These are phyloP conservation scores for Nesoenas mayeri DNA, from an alignment of 2,113 vertebrate genomes.

Conservation along the genomic window DNA sequence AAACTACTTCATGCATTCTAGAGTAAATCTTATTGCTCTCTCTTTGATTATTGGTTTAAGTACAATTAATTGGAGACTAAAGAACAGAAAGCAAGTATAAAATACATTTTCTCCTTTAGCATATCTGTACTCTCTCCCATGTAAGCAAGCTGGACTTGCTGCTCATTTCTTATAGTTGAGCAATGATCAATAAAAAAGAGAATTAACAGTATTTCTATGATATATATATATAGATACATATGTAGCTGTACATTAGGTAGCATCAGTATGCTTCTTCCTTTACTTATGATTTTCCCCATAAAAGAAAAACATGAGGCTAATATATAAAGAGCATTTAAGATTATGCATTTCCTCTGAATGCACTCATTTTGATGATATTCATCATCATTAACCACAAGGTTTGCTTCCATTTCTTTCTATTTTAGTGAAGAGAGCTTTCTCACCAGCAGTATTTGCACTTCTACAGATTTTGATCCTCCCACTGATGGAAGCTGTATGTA, in stretches of 20 bases:
- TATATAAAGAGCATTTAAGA: constrained; percentile 28
- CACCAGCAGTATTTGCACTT: constrained; percentile 23
- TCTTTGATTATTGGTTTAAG: neutral
- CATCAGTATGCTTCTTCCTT: neutral
- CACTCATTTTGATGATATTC: constrained; percentile 29
- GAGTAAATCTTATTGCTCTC: neutral
- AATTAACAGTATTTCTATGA: neutral
- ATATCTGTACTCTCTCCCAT: neutral
- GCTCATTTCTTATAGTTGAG: neutral
- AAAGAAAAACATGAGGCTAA: neutral
- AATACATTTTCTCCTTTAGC: neutral
- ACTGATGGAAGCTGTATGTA: constrained; percentile 12
- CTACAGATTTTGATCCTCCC: constrained; percentile 37
- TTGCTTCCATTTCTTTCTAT: constrained; percentile 23
- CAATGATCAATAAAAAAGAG: neutral
- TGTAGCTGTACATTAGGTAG: neutral
- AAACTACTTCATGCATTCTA: neutral
- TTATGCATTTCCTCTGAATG: constrained; percentile 5
- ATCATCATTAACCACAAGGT: constrained; percentile 37
- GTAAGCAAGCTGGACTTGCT: neutral
- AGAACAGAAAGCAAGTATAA: neutral
- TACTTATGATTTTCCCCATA: neutral
- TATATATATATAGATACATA: neutral
- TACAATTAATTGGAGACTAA: neutral
- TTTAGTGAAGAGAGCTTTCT: constrained; percentile 28